Base-by-base conservation (phyloP, 2,888 invertebrate genomes). In the Anoncus sp. region DNA sequence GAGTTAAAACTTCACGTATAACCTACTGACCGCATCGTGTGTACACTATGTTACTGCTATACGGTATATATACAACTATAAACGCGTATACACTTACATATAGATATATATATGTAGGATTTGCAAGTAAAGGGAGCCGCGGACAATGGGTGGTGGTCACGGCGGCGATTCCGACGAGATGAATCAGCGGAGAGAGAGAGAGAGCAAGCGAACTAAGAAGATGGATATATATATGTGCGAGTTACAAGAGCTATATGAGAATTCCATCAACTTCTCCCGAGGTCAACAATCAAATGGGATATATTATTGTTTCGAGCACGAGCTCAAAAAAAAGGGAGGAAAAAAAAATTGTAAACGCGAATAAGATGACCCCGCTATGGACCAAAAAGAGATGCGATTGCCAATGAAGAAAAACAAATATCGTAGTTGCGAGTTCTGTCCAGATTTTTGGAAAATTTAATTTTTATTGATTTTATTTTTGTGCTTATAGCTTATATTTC, bases 11-110 rank as follows among this genome's bases (percentile, higher is more conserved):
- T 84, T 84, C 75, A 57, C 75, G 85, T 88, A 87, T 87, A 87
- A 86, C 87, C 84, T 83, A 85, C 81, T 88, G 85, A 85, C 86
- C 84, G 83, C 86, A 83, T 75, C 77, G 55, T 78, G 66, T 59
- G 51, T 67, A 66, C 47, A 71, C 57, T 35, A n/a, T n/a, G n/a
- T n/a, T n/a, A n/a, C n/a, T n/a, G n/a, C n/a, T n/a, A n/a, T n/a
- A n/a, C n/a, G n/a, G n/a, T n/a, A 35, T 40, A 24, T 40, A 57
- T 49, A 59, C 14, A 22, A 51, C n/a, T 10, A 24, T 51, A 9
- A 47, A 72, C 72, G 75, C 67, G 55, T 43, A 31, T 7, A 31
- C 31, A 31, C 31, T 14, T 47, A 45, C 14, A 16, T 60, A 24
- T 60, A 60, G 7, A 7, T 22, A 16, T 38, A 16, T 59, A 16